Conservation (phyloP, 2,113 vertebrate genomes). For the Pan troglodytes region NHGRI_mPanTro3-v2.1_pri NC_072402.2:63052001-63052500, state of each 20-base stretch:
- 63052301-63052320: neutral
- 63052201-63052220: slow-evolving; percentile 33
- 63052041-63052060: neutral
- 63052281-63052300: neutral
- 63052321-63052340: neutral
- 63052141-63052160: neutral
- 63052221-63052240: slow-evolving; percentile 8
- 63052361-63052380: neutral
- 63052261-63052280: neutral
- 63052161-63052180: neutral
- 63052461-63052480: neutral
- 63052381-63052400: neutral
- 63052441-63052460: neutral
- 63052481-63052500: neutral
- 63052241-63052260: neutral
- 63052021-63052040: neutral
- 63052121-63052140: neutral
- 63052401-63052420: neutral
- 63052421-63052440: neutral
- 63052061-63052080: neutral
- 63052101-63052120: neutral
- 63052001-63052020: neutral
- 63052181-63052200: neutral
- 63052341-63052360: neutral
- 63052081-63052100: neutral